A percentile compares a stretch with the other conserved stretches of the same genome.
Evolutionary conservation across 1,140 invertebrate species (phyloP).

Genomic region (Drosophila kikkawai): DNA sequence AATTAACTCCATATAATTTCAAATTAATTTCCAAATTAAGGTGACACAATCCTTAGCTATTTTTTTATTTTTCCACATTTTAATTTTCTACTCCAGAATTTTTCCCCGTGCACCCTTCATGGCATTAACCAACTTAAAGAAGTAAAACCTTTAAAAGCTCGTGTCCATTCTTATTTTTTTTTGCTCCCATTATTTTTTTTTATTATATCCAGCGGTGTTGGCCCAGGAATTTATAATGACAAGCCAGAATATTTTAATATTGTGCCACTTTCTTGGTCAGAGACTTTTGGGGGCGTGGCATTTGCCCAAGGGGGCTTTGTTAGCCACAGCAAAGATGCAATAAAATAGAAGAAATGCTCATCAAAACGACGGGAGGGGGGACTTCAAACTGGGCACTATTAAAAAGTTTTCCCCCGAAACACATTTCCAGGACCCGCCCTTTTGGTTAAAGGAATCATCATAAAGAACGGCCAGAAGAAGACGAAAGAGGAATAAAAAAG

Average conservation of each 20-base stretch:
- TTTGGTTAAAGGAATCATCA: slow-evolving; percentile 47
- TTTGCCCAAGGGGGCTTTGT: slow-evolving; percentile 67
- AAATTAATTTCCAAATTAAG: too few species aligned
- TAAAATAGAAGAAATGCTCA: slow-evolving; percentile 78
- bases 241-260: slow-evolving; percentile 79
- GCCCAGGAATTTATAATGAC: slow-evolving; percentile 74
- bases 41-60: background rate
- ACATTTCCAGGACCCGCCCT: slow-evolving; percentile 43
- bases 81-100: background rate
- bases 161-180: slow-evolving; percentile 32
- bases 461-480: slow-evolving; percentile 17
- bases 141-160: slow-evolving; percentile 27
- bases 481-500: slow-evolving; percentile 36
- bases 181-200: slow-evolving; percentile 40
- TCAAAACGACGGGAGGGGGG: slow-evolving; percentile 48
- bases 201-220: slow-evolving; percentile 24
- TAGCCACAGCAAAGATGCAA: slow-evolving; percentile 64
- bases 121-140: slow-evolving; percentile 27
- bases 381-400: slow-evolving; percentile 51
- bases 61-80: background rate
- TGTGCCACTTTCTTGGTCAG: slow-evolving; percentile 45
- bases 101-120: slow-evolving; percentile 2
- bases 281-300: slow-evolving; percentile 35
- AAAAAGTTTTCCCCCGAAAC: slow-evolving; percentile 66
- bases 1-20: too few species aligned